phyloP scores from a whole-genome alignment of 1,140 invertebrate genomes.

The Ips nitidus region DNA sequence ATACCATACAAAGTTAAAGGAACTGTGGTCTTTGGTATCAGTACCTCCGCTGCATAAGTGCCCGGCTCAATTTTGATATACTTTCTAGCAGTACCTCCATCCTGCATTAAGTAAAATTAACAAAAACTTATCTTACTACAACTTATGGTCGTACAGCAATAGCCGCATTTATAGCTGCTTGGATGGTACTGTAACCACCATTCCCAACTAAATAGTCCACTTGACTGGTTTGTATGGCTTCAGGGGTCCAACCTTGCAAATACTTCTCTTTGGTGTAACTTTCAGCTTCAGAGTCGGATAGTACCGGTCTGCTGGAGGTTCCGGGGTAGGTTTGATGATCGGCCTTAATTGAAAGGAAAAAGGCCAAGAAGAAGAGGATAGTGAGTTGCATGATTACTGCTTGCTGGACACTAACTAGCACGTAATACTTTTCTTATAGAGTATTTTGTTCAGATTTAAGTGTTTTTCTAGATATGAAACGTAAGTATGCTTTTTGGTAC shows the following conservation, averaged over 20 bases:
- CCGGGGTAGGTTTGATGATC: slow-evolving; percentile 19
- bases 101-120: not conserved
- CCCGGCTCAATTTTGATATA: slow-evolving; percentile 6
- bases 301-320: not conserved
- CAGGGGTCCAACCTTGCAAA: slow-evolving; percentile 9
- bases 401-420: no score
- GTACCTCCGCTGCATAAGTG: slow-evolving; percentile 7
- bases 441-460: no score
- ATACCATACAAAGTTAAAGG: slow-evolving; percentile 18
- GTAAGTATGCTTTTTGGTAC: no score
- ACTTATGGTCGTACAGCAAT: not conserved
- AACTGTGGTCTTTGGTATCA: slow-evolving; percentile 13
- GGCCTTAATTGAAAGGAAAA: not conserved
- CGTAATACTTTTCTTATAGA: no score
- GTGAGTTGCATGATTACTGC: no score
- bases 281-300: slow-evolving; percentile 12
- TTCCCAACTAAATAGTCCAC: slow-evolving; percentile 7
- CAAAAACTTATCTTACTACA: not conserved
- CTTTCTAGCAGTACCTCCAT: slow-evolving; percentile 16
- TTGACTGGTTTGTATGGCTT: not conserved
- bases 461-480: no score
- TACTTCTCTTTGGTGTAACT: slow-evolving; percentile 6
- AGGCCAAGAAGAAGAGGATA: not conserved
- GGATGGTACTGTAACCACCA: slow-evolving; percentile 9
- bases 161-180: slow-evolving; percentile 16